phyloP scores from a whole-genome alignment of 2,113 vertebrate genomes.

The Circaetus cinerascens region DNA sequence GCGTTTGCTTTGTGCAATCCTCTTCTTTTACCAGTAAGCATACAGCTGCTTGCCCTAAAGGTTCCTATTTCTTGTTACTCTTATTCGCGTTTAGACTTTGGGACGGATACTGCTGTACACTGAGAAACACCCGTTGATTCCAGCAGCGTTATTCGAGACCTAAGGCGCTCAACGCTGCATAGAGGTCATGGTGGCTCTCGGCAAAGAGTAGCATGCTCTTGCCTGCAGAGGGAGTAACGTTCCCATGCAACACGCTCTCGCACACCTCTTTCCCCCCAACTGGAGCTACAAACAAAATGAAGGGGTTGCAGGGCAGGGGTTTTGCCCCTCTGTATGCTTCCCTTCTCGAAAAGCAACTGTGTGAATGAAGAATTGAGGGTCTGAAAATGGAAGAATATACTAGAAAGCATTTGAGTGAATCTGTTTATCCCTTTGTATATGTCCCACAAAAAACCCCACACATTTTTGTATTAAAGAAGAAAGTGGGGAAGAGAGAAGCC shows the following conservation, averaged over 20 bases:
- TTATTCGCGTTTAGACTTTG: not conserved
- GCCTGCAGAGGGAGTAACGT: constrained; percentile 35
- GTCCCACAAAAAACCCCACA: fast-evolving
- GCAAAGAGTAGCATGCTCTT: not conserved
- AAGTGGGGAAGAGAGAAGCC: not conserved
- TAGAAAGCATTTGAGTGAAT: not conserved
- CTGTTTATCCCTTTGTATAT: not conserved
- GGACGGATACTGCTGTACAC: not conserved
- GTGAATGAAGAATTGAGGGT: not conserved
- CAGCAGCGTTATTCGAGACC: not conserved
- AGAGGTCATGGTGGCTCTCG: not conserved
- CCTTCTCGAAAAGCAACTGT: not conserved
- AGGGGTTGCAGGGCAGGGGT: not conserved
- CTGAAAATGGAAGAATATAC: not conserved
- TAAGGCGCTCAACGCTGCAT: fast-evolving
- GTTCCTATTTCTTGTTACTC: not conserved
- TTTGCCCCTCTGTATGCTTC: not conserved
- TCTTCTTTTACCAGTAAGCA: not conserved
- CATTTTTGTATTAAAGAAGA: not conserved
- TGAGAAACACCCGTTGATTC: not conserved
- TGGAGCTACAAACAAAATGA: not conserved
- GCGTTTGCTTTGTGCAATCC: not conserved
- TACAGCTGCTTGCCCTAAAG: not conserved
- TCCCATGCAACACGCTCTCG: not conserved
- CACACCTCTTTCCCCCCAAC: not conserved